Percentiles rank a stretch among this genome's conserved stretches.
These are phyloP conservation scores for Phyllotis vaccarum DNA, from an alignment of 2,797 vertebrate genomes.

Conservation along the genomic window DNA sequence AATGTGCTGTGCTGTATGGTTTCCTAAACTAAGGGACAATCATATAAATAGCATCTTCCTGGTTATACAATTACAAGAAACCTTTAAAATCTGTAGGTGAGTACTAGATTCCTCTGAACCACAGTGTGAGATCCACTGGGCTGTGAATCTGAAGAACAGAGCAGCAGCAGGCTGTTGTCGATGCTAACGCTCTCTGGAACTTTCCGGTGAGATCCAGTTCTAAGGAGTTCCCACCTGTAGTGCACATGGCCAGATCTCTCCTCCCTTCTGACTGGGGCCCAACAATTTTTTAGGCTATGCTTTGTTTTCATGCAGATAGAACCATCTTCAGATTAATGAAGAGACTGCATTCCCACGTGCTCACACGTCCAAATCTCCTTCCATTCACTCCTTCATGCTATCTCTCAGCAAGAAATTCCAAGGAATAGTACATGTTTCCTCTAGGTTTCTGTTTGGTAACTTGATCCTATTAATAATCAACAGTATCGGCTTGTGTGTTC, in stretches of 20 bases:
- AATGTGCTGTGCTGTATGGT: neutral
- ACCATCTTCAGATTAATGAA: neutral
- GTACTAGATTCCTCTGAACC: neutral
- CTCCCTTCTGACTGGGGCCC: neutral
- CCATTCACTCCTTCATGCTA: neutral
- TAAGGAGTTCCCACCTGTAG: neutral
- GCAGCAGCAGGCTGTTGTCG: neutral
- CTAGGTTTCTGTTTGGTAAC: neutral
- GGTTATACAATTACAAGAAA: neutral
- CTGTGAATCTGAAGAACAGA: neutral
- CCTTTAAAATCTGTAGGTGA: neutral
- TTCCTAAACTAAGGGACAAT: neutral
- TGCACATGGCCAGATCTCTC: neutral
- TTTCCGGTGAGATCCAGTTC: neutral
- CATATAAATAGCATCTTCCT: constrained; percentile 16
- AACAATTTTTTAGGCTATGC: neutral
- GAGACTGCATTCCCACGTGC: neutral
- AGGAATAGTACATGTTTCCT: neutral
- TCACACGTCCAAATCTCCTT: neutral
- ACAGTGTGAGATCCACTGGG: neutral
- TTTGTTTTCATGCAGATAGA: neutral
- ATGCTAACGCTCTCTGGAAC: neutral
- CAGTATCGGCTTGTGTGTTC: neutral
- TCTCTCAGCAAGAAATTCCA: neutral
- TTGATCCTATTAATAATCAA: neutral